Base-by-base conservation (phyloP, 2,888 invertebrate genomes). In the Rhingia campestris region DNA sequence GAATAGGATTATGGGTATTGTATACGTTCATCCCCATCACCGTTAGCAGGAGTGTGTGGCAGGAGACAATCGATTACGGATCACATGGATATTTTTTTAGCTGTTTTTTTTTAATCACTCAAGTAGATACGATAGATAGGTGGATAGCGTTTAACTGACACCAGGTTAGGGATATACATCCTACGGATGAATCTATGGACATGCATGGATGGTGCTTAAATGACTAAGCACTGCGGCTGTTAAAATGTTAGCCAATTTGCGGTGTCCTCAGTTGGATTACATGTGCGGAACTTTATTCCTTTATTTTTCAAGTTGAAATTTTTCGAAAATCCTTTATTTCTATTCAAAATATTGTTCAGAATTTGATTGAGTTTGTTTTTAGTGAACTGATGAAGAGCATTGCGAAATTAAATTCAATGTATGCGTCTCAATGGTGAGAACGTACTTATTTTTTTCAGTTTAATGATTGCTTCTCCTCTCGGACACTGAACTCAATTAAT, bases 1-100 rank as follows among this genome's bases (percentile, higher is more conserved):
- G 84, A 84, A 75, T 66, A 59, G 79, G 82, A 84, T 84, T 79
- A 74, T 59, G 49, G 63, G 58, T 53, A 80, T 75, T 74, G 79
- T 59, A 37, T 66, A 64, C 58, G 49, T 61, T 47, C 47, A 47
- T 30, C 54, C 33, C 35, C 53, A 30, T 54, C 47, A 54, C 35
- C 37, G 43, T 22, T 33, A 45, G 22, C 35, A 66, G 63, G 45
- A 63, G 9, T 12, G 30, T 41, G 30, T 30, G 54, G 39, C 32
- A 41, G 33, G 41, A 9, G 37, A 45, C 45, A 69, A 77, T 82
- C 72, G 56, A 77, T 80, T 37, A 58, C 30, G 12, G 5, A 69
- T 22, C 43, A 10, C n/a, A 32, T n/a, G 54, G 69, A 59, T 76
- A 54, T 41, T 32, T 63, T 70, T 77, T 43, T 77, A 4, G 64